A percentile compares a stretch with the other conserved stretches of the same genome.
These are phyloP conservation scores for Vanessa tameamea DNA, from an alignment of 1,140 invertebrate species.

Conservation along the genomic window DNA sequence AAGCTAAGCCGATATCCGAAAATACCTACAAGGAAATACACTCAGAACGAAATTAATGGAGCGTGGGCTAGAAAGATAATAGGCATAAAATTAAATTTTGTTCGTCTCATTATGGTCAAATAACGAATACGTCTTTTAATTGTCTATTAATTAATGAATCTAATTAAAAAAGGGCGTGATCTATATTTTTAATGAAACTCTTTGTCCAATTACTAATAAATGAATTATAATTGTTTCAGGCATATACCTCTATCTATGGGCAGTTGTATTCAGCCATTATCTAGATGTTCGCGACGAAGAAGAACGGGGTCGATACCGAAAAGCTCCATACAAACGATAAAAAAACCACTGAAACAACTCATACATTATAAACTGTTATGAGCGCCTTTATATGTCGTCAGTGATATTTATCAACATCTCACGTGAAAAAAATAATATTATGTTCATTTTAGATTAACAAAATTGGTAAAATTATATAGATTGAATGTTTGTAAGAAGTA, in stretches of 20 bases:
- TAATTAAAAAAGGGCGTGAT: no score
- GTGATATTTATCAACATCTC: no score
- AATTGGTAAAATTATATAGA: no score
- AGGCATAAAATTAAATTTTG: conserved; percentile 35
- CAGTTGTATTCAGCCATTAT: conserved; percentile 90
- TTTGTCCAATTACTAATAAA: not conserved
- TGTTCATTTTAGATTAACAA: no score
- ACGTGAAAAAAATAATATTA: no score
- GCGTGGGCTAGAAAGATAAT: conserved; percentile 30
- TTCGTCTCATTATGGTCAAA: conserved; percentile 3
- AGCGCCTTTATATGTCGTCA: not conserved
- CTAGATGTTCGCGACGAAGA: conserved; percentile 85
- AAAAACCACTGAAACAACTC: not conserved
- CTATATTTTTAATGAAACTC: no score
- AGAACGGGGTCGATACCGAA: conserved; percentile 83
- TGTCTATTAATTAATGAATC: not conserved
- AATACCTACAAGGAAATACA: conserved; percentile 30
- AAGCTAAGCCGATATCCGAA: conserved; percentile 21
- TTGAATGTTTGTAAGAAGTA: no score
- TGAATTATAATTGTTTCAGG: conserved; percentile 78
- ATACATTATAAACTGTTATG: conserved; percentile 16
- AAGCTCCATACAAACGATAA: conserved; percentile 84
- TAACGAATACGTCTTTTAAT: conserved; percentile 1
- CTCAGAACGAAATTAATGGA: conserved; percentile 24
- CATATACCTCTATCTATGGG: conserved; percentile 87